phyloP scores from a whole-genome alignment of 2,113 vertebrate genomes.

The Uropsilus gracilis region DNA sequence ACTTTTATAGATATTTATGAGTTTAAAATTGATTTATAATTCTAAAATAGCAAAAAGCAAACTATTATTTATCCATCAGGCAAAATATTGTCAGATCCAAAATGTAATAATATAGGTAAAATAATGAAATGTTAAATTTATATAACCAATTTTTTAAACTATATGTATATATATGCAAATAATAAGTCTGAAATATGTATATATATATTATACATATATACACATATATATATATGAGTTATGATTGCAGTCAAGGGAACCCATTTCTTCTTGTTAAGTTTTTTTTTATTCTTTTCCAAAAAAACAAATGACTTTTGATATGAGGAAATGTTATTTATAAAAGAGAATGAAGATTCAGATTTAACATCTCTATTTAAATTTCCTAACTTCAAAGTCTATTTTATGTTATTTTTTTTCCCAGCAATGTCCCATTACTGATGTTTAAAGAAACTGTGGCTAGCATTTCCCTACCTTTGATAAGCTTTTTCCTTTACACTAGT shows the following conservation, averaged over 20 bases:
- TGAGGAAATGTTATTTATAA: not conserved
- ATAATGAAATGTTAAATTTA: not conserved
- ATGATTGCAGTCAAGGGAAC: not conserved
- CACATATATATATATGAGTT: not conserved
- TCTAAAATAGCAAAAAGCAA: not conserved
- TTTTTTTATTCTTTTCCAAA: not conserved
- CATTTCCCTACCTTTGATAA: conserved; percentile 5
- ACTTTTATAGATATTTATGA: not conserved
- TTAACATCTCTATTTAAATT: conserved; percentile 24
- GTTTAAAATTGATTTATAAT: not conserved
- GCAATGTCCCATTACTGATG: not conserved
- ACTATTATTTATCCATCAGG: not conserved
- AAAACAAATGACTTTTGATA: not conserved
- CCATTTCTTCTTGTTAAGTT: not conserved
- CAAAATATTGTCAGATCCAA: not conserved
- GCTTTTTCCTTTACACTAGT: conserved; percentile 22
- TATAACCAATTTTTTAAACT: not conserved
- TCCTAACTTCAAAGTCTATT: not conserved
- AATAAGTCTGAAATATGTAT: not conserved
- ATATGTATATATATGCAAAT: not conserved
- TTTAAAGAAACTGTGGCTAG: conserved; percentile 10
- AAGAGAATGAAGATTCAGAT: not conserved
- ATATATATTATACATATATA: not conserved
- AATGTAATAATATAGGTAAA: not conserved
- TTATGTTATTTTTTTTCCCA: conserved; percentile 6